Base-by-base conservation (phyloP, 2,797 vertebrate genomes). In the Sebastes taczanowskii region DNA sequence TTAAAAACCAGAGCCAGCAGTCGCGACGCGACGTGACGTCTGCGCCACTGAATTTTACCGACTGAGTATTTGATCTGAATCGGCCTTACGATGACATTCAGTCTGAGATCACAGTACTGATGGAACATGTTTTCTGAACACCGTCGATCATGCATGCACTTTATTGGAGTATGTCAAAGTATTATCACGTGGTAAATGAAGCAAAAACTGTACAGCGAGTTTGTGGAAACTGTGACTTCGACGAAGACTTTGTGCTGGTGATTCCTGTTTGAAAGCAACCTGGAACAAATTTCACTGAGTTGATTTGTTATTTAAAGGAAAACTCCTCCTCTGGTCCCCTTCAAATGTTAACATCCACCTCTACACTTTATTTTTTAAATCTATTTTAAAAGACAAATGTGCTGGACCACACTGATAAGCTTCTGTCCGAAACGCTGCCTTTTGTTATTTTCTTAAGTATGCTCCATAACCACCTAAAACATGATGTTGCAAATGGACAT, bases 1-100 rank as follows among this genome's bases (percentile, higher is more conserved):
- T 94, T 94, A 95, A 95, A 95, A 95, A 95, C 93, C 95, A 95
- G 95, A 96, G 96, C 81, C 82, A 76, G 81, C 86, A 61, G 83
- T 83, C 11, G 78, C 76, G 20, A 71, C 23, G 68, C 23, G n/a
- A 30, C 22, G 68, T 80, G n/a, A 30, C 22, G 68, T 83, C 71
- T 77, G 80, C 79, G 80, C 16, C 42, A 82, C 80, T 75, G 85
- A 80, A 49, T 65, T 65, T 74, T 64, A 77, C 62, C 55, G 71
- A 74, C 59, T 34, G 77, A 81, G 60, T 67, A 67, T 84, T 77
- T 55, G 77, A 80, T 81, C 86, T 77, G 78, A 87, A 85, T 84
- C 74, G 77, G 85, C 89, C 82, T 88, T 85, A 84, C 74, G 73
- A 67, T 77, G 83, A 86, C 70, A 22, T 73, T 77, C 71, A n/a